Percentiles rank a stretch among this genome's conserved stretches.
Evolutionary conservation across 2,113 vertebrate genomes (phyloP).

Genomic region (Apteryx owenii): DNA sequence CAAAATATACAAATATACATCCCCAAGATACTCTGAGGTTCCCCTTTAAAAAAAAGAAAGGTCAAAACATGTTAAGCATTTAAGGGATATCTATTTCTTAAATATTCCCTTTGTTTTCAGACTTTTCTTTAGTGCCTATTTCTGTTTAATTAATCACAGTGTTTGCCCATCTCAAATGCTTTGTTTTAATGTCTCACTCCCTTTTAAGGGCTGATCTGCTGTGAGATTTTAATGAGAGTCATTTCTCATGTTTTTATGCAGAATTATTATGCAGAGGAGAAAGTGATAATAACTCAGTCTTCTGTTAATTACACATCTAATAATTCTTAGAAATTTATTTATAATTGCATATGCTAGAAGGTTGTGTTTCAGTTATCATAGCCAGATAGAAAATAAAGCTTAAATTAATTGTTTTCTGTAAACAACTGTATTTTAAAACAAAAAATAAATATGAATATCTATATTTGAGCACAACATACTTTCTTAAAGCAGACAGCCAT

Average conservation of each 20-base stretch:
- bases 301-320: constrained; percentile 70
- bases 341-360: constrained; percentile 38
- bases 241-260: constrained; percentile 27
- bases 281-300: constrained; percentile 40
- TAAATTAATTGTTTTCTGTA: constrained; percentile 55
- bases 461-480: constrained; percentile 2
- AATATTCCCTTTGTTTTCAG: not conserved
- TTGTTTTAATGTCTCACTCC: not conserved
- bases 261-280: constrained; percentile 2
- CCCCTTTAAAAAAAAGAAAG: not conserved
- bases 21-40: not conserved
- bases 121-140: not conserved
- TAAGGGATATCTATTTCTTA: not conserved
- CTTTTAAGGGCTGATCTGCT: not conserved
- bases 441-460: constrained; percentile 28
- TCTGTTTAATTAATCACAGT: not conserved
- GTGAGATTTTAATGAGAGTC: constrained; percentile 51
- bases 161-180: not conserved
- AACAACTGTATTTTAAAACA: constrained; percentile 25
- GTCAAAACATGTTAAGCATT: not conserved
- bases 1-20: not conserved
- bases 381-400: constrained; percentile 41
- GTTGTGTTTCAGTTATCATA: constrained; percentile 50
- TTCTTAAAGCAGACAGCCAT: not conserved
- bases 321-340: constrained; percentile 66